phyloP scores from a whole-genome alignment of 2,888 invertebrate genomes.

The Cataglyphis rosenhaueri region DNA sequence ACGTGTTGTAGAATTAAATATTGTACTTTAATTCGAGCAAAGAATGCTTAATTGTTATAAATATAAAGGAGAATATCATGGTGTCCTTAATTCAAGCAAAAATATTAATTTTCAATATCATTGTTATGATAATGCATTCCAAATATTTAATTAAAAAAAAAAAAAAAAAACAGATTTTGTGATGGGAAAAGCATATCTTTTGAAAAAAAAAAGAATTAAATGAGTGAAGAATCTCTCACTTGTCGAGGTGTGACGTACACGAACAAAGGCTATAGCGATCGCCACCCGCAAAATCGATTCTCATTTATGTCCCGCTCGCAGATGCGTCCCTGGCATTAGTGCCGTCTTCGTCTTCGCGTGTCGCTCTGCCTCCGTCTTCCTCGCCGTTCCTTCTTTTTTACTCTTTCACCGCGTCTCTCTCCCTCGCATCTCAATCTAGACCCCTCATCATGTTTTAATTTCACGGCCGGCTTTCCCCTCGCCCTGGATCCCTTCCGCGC shows the following conservation, averaged over 20 bases:
- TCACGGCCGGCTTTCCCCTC: conserved; percentile 80
- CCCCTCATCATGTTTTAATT: conserved; percentile 83
- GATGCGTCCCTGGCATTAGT: conserved; percentile 73
- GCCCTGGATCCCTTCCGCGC: conserved; percentile 52
- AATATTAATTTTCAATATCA: background rate
- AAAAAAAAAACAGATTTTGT: background rate
- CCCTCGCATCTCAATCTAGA: conserved; percentile 80
- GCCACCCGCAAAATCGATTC: conserved; percentile 12
- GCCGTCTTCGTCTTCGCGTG: conserved; percentile 32
- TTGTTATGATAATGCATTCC: background rate
- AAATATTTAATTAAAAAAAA: conserved; percentile 1
- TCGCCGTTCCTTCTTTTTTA: conserved; percentile 65
- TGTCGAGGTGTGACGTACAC: background rate
- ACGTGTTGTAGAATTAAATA: conserved; percentile 16
- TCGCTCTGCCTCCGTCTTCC: conserved; percentile 49
- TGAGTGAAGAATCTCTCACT: background rate
- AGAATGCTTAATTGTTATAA: no score
- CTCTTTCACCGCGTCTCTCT: conserved; percentile 65
- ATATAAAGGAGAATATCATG: background rate
- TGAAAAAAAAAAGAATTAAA: background rate
- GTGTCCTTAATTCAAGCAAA: background rate
- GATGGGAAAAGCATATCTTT: background rate
- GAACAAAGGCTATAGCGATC: background rate
- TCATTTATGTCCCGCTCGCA: conserved; percentile 37
- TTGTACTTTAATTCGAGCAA: background rate